Evolutionary conservation across 2,113 vertebrate genomes (phyloP).

Genomic region (Campylomormyrus numenius): DNA sequence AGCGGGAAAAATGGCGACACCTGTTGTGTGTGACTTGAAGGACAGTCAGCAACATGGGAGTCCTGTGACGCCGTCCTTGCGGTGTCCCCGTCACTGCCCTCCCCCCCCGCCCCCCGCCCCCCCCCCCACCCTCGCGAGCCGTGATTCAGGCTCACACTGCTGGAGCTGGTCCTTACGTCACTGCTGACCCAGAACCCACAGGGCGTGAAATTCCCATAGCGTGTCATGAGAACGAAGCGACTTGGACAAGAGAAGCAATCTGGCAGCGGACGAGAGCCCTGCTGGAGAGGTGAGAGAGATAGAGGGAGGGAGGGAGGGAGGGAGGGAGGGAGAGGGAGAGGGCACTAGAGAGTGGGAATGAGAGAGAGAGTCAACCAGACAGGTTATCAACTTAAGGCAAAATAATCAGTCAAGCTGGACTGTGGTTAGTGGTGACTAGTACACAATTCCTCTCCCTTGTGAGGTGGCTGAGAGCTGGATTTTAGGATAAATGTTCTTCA

Average conservation of each 20-base stretch:
- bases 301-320: background rate
- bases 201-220: constrained; percentile 13
- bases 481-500: background rate
- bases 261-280: background rate
- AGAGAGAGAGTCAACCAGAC: background rate
- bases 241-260: background rate
- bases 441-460: background rate
- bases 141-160: constrained; percentile 26
- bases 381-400: background rate
- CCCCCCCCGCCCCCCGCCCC: constrained; percentile 29
- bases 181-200: constrained; percentile 28
- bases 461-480: background rate
- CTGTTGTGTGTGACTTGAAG: background rate
- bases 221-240: background rate
- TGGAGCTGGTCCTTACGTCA: constrained; percentile 28
- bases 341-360: no score
- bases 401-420: background rate
- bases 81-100: background rate
- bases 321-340: background rate
- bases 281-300: background rate
- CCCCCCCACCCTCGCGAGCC: constrained; percentile 25
- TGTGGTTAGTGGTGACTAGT: background rate
- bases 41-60: background rate
- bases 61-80: background rate
- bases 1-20: background rate